Percentiles rank a stretch among this genome's conserved stretches.
Evolutionary conservation across 2,113 vertebrate species (phyloP).

Genomic region (Macaca mulatta): DNA sequence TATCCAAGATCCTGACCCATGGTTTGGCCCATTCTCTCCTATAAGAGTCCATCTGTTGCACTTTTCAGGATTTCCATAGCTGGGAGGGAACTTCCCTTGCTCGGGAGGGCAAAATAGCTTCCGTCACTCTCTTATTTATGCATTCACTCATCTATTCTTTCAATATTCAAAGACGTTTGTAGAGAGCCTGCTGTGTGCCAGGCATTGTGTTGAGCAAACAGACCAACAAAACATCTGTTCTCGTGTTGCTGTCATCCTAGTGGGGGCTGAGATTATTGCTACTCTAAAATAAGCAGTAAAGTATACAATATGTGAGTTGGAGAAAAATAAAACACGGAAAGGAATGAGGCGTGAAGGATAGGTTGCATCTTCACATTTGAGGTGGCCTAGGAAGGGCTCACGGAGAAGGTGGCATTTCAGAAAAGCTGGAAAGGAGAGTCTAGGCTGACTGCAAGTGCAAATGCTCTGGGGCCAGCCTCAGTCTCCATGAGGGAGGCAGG

Average conservation of each 20-base stretch:
- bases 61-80: not conserved
- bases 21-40: not conserved
- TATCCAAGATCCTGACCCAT: not conserved
- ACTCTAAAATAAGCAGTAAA: not conserved
- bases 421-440: not conserved
- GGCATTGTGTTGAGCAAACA: not conserved
- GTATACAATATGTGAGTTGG: not conserved
- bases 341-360: not conserved
- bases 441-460: not conserved
- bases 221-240: not conserved
- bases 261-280: not conserved
- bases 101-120: not conserved
- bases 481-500: not conserved
- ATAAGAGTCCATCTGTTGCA: not conserved
- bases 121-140: not conserved
- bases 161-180: not conserved
- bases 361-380: not conserved
- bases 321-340: not conserved
- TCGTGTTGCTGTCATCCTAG: accelerated
- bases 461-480: not conserved
- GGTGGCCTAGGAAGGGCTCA: not conserved
- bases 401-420: not conserved
- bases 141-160: not conserved
- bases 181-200: not conserved
- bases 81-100: not conserved